Percentiles rank a stretch among this genome's conserved stretches.
Evolutionary conservation across 2,888 invertebrate genomes (phyloP).

Genomic region (Cerastis rubricosa): DNA sequence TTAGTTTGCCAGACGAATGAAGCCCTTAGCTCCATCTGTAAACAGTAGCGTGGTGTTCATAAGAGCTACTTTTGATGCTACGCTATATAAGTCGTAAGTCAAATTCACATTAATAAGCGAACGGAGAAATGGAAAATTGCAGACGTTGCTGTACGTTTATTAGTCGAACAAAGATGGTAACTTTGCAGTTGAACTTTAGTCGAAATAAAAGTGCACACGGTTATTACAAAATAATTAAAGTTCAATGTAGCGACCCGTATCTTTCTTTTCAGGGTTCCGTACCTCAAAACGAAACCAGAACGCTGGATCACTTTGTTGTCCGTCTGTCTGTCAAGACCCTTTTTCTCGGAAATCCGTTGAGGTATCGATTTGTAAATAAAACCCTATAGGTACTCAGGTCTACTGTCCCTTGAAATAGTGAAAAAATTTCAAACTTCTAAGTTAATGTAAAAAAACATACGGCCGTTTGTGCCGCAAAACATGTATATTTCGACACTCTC

Average conservation of each 20-base stretch:
- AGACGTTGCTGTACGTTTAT: conserved; percentile 46
- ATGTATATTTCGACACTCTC: no score
- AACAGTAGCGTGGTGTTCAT: conserved; percentile 37
- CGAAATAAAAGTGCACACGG: conserved; percentile 34
- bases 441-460: no score
- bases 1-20: conserved; percentile 68
- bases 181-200: conserved; percentile 36
- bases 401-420: no score
- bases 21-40: conserved; percentile 39
- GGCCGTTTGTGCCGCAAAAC: no score
- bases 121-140: conserved; percentile 49
- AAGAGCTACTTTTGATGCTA: conserved; percentile 36
- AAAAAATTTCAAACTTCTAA: no score
- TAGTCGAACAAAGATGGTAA: conserved; percentile 35
- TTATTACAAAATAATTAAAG: conserved; percentile 20
- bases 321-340: no score
- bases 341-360: no score
- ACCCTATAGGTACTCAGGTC: no score
- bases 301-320: no score
- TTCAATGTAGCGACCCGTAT: background rate
- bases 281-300: no score
- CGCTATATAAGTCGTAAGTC: conserved; percentile 29
- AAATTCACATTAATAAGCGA: conserved; percentile 45
- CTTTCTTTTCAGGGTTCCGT: background rate
- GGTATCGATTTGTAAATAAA: no score